A percentile compares a stretch with the other conserved stretches of the same genome.
Evolutionary conservation across 2,113 vertebrate species (phyloP).

Genomic region (Xyliphius kryptos): DNA sequence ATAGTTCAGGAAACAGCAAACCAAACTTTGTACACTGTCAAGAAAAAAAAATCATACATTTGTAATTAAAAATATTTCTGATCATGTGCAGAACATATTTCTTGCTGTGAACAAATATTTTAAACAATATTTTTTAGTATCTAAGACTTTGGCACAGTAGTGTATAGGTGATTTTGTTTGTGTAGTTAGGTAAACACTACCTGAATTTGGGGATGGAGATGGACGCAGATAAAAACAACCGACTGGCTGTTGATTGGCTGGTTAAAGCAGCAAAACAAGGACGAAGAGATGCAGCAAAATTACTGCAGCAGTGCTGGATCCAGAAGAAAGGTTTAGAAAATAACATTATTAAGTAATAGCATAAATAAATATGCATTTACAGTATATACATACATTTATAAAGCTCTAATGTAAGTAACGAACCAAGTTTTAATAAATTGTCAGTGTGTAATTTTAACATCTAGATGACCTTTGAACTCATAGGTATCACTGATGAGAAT

Average conservation of each 20-base stretch:
- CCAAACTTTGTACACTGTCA: background rate
- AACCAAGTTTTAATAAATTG: too few species aligned
- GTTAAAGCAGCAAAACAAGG: slow-evolving; percentile 88
- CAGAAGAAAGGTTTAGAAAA: slow-evolving; percentile 73
- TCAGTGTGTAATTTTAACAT: too few species aligned
- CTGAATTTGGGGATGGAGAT: slow-evolving; percentile 71
- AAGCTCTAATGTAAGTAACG: too few species aligned
- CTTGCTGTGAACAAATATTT: too few species aligned
- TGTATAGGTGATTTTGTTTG: slow-evolving; percentile 20
- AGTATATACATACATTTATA: background rate
- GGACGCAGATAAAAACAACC: slow-evolving; percentile 76
- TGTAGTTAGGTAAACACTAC: slow-evolving; percentile 81
- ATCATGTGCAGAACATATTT: too few species aligned
- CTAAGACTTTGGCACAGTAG: too few species aligned
- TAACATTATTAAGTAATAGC: too few species aligned
- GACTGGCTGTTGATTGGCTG: slow-evolving; percentile 78
- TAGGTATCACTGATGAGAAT: slow-evolving; percentile 87
- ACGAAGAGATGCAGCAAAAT: slow-evolving; percentile 73
- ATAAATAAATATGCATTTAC: background rate
- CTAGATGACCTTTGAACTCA: background rate
- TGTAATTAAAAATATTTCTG: background rate
- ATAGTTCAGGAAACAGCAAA: background rate
- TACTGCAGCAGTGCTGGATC: slow-evolving; percentile 76
- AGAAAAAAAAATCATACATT: too few species aligned
- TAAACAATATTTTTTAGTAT: too few species aligned